Base-by-base conservation (phyloP, 1,140 invertebrate species). In the Portunus trituberculatus region DNA sequence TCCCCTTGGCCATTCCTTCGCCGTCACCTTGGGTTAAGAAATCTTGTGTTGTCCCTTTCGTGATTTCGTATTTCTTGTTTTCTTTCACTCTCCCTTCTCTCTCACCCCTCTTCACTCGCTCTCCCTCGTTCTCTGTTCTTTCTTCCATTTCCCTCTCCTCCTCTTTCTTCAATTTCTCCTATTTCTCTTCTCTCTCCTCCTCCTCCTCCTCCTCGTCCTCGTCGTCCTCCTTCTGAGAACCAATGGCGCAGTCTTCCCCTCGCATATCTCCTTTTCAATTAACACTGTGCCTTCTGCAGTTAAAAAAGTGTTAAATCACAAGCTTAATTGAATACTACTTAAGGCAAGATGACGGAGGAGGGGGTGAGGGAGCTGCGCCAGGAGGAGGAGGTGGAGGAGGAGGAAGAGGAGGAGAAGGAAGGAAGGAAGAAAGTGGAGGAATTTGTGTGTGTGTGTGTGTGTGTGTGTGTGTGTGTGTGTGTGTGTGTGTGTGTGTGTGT, bases 251-350 rank as follows among this genome's bases (percentile, higher is more conserved):
- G 29, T 59, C 90, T 32, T 83, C 84, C n/a, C 92, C 92, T 93
- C 92, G 28, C 92, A 93, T 86, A 93, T 93, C 91, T 92, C 82
- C 82, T 93, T 94, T 90, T 94, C 93, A 94, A 94, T 94, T 94
- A 94, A 48, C 93, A 94, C 93, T 28, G 39, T 94, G 93, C 93
- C 93, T 94, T 94, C 87, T 91, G 87, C 32, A 45, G 86, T 90
- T 91, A 82, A 91, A 90, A 94, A 94, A 94, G 93, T 94, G 67
- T 91, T 94, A 94, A 94, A 94, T 94, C 93, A 94, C 59, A 91
- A 91, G 46, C 93, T 90, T 94, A 94, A 94, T 94, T 94, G 93
- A 94, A 94, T 94, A 46, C 88, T 87, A 76, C 82, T 88, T 87
- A 83, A 76, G 31, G 31, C 32, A 84, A 94, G 88, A 87, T 92